Conservation (phyloP, 2,888 invertebrate species). For the Blera fallax region DNA sequence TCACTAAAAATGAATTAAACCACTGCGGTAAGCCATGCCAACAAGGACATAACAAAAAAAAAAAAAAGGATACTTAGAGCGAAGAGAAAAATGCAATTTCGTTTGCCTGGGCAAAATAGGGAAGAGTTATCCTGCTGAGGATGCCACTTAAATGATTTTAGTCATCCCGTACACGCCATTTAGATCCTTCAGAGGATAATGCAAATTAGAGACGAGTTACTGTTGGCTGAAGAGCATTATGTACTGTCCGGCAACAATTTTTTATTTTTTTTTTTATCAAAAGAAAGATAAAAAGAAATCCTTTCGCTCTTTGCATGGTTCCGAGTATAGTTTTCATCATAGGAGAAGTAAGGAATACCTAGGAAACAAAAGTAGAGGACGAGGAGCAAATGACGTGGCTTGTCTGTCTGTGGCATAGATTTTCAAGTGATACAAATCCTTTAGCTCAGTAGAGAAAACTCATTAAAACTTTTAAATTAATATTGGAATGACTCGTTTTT, state of each 20-base stretch:
- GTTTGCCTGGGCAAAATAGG: not conserved
- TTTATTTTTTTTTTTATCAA: not conserved
- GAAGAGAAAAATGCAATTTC: not conserved
- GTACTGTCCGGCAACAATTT: slow-evolving; percentile 25
- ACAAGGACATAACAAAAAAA: slow-evolving; percentile 9
- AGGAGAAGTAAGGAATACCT: not conserved
- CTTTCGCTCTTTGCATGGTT: slow-evolving; percentile 26
- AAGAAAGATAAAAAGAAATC: slow-evolving; percentile 28
- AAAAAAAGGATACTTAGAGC: not conserved
- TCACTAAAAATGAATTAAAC: slow-evolving; percentile 66
- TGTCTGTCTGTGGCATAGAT: slow-evolving; percentile 40
- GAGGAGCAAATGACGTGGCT: slow-evolving; percentile 18
- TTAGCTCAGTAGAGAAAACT: slow-evolving; percentile 65
- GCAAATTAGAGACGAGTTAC: slow-evolving; percentile 68
- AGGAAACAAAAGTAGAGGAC: slow-evolving; percentile 1
- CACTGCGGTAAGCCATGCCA: slow-evolving; percentile 52
- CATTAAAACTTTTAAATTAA: slow-evolving; percentile 72
- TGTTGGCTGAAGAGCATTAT: slow-evolving; percentile 54
- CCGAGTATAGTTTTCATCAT: not conserved
- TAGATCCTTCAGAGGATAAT: slow-evolving; percentile 70
- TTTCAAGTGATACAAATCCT: slow-evolving; percentile 68
- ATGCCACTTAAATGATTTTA: slow-evolving; percentile 61
- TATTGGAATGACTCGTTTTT: slow-evolving; percentile 55
- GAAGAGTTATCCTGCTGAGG: slow-evolving; percentile 44
- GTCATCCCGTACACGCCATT: slow-evolving; percentile 58